phyloP scores from a whole-genome alignment of 2,888 invertebrate genomes.

The Drosophila suboccidentalis region DNA sequence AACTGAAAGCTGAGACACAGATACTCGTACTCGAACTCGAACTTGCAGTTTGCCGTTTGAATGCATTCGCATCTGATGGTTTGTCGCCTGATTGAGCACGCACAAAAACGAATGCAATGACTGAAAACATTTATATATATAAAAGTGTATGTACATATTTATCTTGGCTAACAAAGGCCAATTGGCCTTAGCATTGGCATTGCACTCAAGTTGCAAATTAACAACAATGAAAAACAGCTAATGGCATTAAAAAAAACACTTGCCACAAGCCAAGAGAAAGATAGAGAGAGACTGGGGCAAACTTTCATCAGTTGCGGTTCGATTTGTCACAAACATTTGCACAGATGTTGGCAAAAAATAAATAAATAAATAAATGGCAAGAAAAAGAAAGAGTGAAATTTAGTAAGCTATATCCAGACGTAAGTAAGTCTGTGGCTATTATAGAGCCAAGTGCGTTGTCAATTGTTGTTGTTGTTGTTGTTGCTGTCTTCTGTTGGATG shows the following conservation, averaged over 20 bases:
- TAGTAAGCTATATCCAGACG: slow-evolving; percentile 19
- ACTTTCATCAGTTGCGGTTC: slow-evolving; percentile 54
- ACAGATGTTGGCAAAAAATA: slow-evolving; percentile 59
- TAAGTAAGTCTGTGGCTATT: slow-evolving; percentile 20
- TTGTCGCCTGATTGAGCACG: slow-evolving; percentile 40
- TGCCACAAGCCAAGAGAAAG: slow-evolving; percentile 12
- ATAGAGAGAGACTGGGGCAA: slow-evolving; percentile 24
- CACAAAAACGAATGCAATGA: slow-evolving; percentile 19
- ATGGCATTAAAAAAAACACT: slow-evolving; percentile 45
- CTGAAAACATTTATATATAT: not conserved
- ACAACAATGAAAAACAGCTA: slow-evolving; percentile 38
- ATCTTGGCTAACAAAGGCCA: slow-evolving; percentile 42
- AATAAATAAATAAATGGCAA: slow-evolving; percentile 14
- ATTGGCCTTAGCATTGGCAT: slow-evolving; percentile 49
- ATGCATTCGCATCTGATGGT: slow-evolving; percentile 57
- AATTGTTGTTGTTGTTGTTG: slow-evolving; percentile 43
- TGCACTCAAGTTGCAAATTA: slow-evolving; percentile 58
- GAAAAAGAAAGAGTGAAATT: slow-evolving; percentile 56
- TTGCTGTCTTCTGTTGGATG: slow-evolving; percentile 23
- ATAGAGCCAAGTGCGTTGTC: slow-evolving; percentile 30
- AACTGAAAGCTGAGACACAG: slow-evolving; percentile 65
- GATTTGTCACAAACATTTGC: slow-evolving; percentile 60
- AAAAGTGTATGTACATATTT: not conserved
- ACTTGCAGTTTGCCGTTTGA: slow-evolving; percentile 62
- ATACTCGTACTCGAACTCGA: slow-evolving; percentile 26